These are phyloP conservation scores for Thysanoteuthis rhombus DNA, from an alignment of 2,888 invertebrate genomes.

Conservation along the genomic window DNA sequence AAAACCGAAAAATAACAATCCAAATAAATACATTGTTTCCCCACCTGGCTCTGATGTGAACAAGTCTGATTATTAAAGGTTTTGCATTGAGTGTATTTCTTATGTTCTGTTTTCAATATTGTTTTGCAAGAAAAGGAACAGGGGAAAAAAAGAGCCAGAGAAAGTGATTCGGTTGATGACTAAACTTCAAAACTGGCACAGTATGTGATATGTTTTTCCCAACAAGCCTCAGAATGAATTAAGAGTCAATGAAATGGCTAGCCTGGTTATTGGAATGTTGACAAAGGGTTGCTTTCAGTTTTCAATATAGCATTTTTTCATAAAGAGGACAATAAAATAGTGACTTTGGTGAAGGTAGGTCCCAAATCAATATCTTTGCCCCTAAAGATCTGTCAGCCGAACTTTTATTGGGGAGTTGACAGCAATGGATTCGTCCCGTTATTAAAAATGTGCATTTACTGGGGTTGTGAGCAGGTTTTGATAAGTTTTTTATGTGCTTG, in stretches of 20 bases:
- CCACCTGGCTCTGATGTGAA: too few relatives aligned
- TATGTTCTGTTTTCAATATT: too few relatives aligned
- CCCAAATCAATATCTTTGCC: background rate
- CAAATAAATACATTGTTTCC: too few relatives aligned
- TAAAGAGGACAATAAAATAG: background rate
- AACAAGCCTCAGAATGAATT: background rate
- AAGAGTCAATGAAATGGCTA: background rate
- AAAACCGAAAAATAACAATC: too few relatives aligned
- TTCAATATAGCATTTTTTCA: background rate
- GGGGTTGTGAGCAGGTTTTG: background rate
- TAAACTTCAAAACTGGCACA: slow-evolving; percentile 12
- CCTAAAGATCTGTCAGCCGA: background rate
- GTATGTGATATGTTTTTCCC: background rate
- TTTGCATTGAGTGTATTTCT: too few relatives aligned
- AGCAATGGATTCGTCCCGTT: background rate
- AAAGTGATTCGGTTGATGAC: background rate
- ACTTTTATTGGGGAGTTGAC: background rate
- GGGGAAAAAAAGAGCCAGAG: background rate
- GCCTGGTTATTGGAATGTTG: background rate
- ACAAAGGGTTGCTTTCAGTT: background rate
- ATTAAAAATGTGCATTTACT: background rate
- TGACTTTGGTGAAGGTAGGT: background rate
- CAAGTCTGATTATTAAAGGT: too few relatives aligned
- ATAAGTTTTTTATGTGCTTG: background rate
- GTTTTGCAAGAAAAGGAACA: background rate